A percentile compares a stretch with the other conserved stretches of the same genome.
phyloP scores from a whole-genome alignment of 1,140 invertebrate genomes.

The Micrasema longulum region DNA sequence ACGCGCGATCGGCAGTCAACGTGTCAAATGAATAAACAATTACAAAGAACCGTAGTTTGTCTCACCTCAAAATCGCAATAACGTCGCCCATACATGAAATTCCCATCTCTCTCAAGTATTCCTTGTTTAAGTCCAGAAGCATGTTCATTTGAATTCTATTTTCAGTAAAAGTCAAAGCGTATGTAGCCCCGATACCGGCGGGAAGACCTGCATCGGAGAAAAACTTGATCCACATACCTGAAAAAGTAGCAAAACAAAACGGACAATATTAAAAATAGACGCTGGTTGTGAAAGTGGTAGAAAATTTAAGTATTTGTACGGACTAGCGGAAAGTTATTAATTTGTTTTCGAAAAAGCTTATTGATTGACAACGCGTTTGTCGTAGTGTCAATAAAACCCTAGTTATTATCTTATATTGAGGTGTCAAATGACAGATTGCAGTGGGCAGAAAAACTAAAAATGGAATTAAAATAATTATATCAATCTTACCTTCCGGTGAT shows the following conservation, averaged over 20 bases:
- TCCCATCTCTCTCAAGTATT: slow-evolving; percentile 86
- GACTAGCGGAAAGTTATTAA: not conserved
- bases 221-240: slow-evolving; percentile 80
- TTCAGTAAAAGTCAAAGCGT: slow-evolving; percentile 85
- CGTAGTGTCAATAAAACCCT: slow-evolving; percentile 1
- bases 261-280: slow-evolving; percentile 26
- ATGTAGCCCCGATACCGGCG: slow-evolving; percentile 77
- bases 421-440: slow-evolving; percentile 16
- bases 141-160: slow-evolving; percentile 86
- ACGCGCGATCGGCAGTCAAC: too few relatives aligned
- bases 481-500: slow-evolving; percentile 37
- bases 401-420: not conserved
- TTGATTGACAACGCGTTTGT: not conserved
- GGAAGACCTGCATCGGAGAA: slow-evolving; percentile 84
- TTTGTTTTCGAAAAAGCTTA: not conserved
- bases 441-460: not conserved
- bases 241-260: slow-evolving; percentile 48
- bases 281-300: slow-evolving; percentile 16
- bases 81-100: slow-evolving; percentile 86
- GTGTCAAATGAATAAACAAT: too few relatives aligned
- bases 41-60: not conserved
- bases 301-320: not conserved
- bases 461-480: not conserved
- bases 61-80: slow-evolving; percentile 79
- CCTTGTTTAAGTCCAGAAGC: slow-evolving; percentile 84